Base-by-base conservation (phyloP, 2,113 vertebrate genomes). In the Oncorhynchus gorbuscha region DNA sequence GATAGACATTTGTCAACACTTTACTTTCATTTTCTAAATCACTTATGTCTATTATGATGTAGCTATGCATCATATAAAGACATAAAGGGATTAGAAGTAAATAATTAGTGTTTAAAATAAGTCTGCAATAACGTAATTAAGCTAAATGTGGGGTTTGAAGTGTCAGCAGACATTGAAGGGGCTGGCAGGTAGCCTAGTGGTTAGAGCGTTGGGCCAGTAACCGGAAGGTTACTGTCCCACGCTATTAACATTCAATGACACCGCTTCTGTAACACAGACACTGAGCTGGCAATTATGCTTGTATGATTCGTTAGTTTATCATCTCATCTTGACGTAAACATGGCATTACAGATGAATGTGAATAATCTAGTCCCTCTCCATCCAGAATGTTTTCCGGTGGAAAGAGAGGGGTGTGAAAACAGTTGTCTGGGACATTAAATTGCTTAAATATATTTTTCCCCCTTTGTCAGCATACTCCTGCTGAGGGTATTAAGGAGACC, bases 391-490 rank as follows among this genome's bases (percentile, higher is more conserved):
- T 77, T 71, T 75, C 78, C 71, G 62, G 72, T 75, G 75, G 55
- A 79, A 78, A 74, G 82, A 61, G 26, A 82, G 58, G 79, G 76
- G 81, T 89, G 80, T 86, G 82, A 82, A 84, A 85, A 76, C 80
- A 74, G 86, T 87, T 90, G 87, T 89, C 90, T 90, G 78, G 83
- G 79, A 86, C 83, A 85, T 84, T 35, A 83, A 86, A 90, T 87
- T 89, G 85, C 86, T 4, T 55, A 55, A 55, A 76, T 81, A 79
- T 81, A 74, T 73, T 81, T 85, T 91, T 93, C 89, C 85, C 89
- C 81, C 78, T 90, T 90, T 90, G 90, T 93, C 93, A 94, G 92
- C 93, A 93, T 87, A 88, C 91, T 90, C 92, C 81, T 79, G 73
- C 82, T 76, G 88, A 90, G 84, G 85, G 84, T 88, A 91, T 93